Percentiles rank a stretch among this genome's conserved stretches.
Evolutionary conservation across 1,140 invertebrate species (phyloP).

Genomic region (Cydia pomonella): DNA sequence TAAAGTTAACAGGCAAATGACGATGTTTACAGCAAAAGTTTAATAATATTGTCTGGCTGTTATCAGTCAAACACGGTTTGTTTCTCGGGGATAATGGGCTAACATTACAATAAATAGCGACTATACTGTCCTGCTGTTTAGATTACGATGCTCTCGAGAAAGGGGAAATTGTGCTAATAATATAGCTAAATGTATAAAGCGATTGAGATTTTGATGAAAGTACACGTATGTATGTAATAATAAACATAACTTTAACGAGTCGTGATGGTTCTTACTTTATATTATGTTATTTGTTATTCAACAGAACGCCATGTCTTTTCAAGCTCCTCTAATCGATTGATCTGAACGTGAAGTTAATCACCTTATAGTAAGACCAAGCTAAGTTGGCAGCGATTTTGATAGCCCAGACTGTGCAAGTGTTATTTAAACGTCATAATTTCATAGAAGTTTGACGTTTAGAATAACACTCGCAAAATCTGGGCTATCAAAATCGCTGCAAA

Average conservation of each 20-base stretch:
- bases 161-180: not conserved
- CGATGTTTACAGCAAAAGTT: slow-evolving; percentile 1
- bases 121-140: not conserved
- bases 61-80: not conserved
- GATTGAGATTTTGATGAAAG: not conserved
- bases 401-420: too few relatives aligned
- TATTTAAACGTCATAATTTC: too few relatives aligned
- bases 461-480: too few relatives aligned
- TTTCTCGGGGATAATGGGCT: not conserved
- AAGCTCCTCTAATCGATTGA: not conserved
- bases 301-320: not conserved
- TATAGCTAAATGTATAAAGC: not conserved
- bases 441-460: too few relatives aligned
- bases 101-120: not conserved
- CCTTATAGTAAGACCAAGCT: too few relatives aligned
- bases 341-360: too few relatives aligned
- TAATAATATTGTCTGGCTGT: not conserved
- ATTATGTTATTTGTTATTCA: too few relatives aligned
- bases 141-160: not conserved
- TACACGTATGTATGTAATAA: too few relatives aligned
- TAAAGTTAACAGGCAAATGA: not conserved
- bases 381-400: too few relatives aligned
- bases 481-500: too few relatives aligned
- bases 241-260: too few relatives aligned
- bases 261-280: too few relatives aligned